Conservation (phyloP, 2,113 vertebrate genomes). For the Xenopus laevis region DNA sequence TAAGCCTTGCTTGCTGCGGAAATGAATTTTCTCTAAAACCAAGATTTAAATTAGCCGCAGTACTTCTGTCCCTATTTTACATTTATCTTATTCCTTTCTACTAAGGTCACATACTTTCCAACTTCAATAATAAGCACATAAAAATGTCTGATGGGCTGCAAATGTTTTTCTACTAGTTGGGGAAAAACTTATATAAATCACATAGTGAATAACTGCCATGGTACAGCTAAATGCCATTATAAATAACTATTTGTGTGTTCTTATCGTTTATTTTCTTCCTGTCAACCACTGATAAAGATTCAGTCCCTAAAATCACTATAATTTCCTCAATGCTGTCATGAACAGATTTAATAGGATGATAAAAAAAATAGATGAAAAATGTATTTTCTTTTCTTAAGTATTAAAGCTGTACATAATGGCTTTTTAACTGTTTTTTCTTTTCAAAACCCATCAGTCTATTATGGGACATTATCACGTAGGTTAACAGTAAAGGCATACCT, state of each 20-base stretch:
- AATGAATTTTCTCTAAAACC: conserved; percentile 30
- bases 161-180: conserved; percentile 44
- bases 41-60: conserved; percentile 40
- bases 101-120: conserved; percentile 43
- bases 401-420: conserved; percentile 47
- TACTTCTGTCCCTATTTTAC: not conserved
- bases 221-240: conserved; percentile 63
- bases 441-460: conserved; percentile 41
- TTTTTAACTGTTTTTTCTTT: conserved; percentile 7
- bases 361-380: conserved; percentile 53
- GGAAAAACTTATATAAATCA: conserved; percentile 55
- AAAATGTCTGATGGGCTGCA: conserved; percentile 47
- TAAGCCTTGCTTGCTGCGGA: not conserved
- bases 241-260: conserved; percentile 62
- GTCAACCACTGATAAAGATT: conserved; percentile 66
- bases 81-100: conserved; percentile 47
- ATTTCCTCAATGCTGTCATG: conserved; percentile 60
- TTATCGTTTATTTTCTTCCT: conserved; percentile 55
- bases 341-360: conserved; percentile 62
- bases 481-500: too few relatives aligned
- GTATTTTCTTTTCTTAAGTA: conserved; percentile 48
- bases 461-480: not conserved
- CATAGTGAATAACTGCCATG: conserved; percentile 51
- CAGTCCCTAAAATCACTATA: conserved; percentile 62
- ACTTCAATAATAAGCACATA: conserved; percentile 50